Evolutionary conservation across 2,797 vertebrate genomes (phyloP).

Genomic region (Clarias pachynema): DNA sequence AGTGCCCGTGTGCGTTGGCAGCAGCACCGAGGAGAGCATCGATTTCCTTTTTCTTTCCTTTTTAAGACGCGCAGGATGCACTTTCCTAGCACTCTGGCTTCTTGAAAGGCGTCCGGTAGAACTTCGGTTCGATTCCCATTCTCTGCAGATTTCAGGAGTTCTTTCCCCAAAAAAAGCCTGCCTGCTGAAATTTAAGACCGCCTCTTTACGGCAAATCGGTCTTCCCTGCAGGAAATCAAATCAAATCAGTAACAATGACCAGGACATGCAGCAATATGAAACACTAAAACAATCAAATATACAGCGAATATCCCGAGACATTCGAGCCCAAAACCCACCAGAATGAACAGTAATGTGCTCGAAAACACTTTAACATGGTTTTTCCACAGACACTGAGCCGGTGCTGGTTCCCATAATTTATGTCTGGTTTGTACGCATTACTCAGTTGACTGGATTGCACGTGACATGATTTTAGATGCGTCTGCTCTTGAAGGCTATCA

Average conservation of each 20-base stretch:
- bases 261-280: neutral
- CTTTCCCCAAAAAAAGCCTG: conserved; percentile 32
- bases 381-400: neutral
- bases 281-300: conserved; percentile 14
- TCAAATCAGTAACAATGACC: conserved; percentile 31
- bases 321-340: neutral
- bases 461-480: neutral
- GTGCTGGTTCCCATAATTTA: neutral
- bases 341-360: neutral
- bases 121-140: conserved; percentile 22
- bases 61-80: conserved; percentile 24
- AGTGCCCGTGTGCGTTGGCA: conserved; percentile 42
- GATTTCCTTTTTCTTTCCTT: conserved; percentile 49
- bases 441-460: neutral
- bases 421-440: neutral
- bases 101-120: conserved; percentile 44
- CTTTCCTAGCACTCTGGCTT: conserved; percentile 36
- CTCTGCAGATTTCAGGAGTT: conserved; percentile 23
- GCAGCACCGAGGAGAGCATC: conserved; percentile 60
- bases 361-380: neutral
- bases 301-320: neutral
- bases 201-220: conserved; percentile 40
- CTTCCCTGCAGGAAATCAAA: conserved; percentile 48
- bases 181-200: conserved; percentile 44
- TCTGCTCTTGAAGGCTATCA: neutral